phyloP scores from a whole-genome alignment of 2,797 vertebrate genomes.

The Caiman crocodilus region DNA sequence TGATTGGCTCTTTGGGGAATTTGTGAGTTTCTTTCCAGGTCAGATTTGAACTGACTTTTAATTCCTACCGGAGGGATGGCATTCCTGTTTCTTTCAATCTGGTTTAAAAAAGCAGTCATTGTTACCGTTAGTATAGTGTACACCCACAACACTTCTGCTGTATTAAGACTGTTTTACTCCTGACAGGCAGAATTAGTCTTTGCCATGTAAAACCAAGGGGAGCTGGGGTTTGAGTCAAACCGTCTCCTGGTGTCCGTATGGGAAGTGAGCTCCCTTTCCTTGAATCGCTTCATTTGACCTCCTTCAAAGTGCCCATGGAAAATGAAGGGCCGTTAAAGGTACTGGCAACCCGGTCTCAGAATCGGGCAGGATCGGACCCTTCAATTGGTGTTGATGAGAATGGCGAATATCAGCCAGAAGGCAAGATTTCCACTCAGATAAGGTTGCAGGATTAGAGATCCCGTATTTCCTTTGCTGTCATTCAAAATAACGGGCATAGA shows the following conservation, averaged over 20 bases:
- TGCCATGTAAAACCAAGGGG: slow-evolving; percentile 32
- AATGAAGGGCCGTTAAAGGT: slow-evolving; percentile 13
- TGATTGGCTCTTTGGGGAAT: neutral
- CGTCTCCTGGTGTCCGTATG: neutral
- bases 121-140: neutral
- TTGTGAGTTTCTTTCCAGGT: slow-evolving; percentile 10
- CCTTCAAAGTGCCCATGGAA: neutral
- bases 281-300: neutral
- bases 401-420: slow-evolving; percentile 35
- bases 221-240: slow-evolving; percentile 12
- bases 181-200: neutral
- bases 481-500: slow-evolving; percentile 74
- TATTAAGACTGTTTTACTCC: neutral
- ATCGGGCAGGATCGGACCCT: neutral
- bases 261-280: neutral
- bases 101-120: slow-evolving; percentile 5
- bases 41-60: slow-evolving; percentile 28
- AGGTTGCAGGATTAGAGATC: slow-evolving; percentile 63
- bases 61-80: neutral
- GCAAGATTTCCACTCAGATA: slow-evolving; percentile 56
- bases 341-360: neutral
- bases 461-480: slow-evolving; percentile 75
- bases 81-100: slow-evolving; percentile 3
- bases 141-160: neutral
- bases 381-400: slow-evolving; percentile 51